These are phyloP conservation scores for Spheniscus humboldti DNA, from an alignment of 2,797 vertebrate genomes.

Conservation along the genomic window DNA sequence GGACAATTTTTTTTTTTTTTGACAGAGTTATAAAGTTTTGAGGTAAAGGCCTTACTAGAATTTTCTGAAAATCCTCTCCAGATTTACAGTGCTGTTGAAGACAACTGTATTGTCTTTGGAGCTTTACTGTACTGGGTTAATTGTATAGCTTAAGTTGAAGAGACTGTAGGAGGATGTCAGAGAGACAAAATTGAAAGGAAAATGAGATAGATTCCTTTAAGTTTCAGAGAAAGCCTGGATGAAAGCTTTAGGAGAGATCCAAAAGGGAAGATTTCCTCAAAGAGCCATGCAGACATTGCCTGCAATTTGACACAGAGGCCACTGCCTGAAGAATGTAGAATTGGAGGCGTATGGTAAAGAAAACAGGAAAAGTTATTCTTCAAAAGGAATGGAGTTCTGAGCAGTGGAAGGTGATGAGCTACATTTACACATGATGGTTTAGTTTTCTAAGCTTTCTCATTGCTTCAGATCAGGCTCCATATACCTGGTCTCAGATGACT, in stretches of 20 bases:
- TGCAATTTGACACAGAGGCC: not conserved
- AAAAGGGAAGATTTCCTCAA: not conserved
- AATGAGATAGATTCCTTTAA: not conserved
- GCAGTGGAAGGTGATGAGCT: not conserved
- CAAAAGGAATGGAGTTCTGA: not conserved
- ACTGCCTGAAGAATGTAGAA: not conserved
- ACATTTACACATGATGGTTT: not conserved
- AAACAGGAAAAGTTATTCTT: not conserved
- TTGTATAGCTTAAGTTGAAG: not conserved
- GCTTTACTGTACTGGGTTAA: not conserved
- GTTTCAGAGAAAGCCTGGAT: not conserved
- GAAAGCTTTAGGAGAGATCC: not conserved
- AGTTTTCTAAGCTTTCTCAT: not conserved
- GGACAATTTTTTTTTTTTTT: not conserved
- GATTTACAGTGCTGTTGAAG: not conserved
- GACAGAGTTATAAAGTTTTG: not conserved
- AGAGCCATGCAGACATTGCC: not conserved
- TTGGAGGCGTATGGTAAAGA: not conserved
- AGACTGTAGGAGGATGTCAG: not conserved
- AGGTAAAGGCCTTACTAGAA: not conserved
- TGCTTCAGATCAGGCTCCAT: not conserved
- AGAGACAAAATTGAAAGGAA: not conserved
- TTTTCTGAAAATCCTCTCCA: not conserved
- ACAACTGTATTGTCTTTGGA: not conserved
- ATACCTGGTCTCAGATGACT: not conserved